Evolutionary conservation across 2,888 invertebrate species (phyloP), one percentile per base, ranked within the genome.

Genomic region (Salpingus planirostris): DNA sequence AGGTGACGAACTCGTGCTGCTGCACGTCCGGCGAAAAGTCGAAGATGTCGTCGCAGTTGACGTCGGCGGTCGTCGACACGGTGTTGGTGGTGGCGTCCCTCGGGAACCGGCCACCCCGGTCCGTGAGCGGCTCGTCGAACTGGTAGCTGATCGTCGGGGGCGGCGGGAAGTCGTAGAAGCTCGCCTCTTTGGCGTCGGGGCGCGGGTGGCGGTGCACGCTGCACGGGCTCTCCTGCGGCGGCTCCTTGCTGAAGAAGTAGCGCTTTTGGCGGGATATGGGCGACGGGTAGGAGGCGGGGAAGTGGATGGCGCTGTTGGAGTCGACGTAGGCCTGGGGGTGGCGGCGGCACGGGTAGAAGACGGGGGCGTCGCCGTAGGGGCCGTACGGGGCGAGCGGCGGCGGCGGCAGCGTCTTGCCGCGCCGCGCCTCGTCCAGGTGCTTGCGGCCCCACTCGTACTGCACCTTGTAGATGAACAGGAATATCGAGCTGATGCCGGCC

Each of bases 401-500:
- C 30, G 27, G 38, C 35, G 22, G 42, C 5, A 6, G 18, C 14
- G 40, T 66, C 30, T 50, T 52, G 10, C 54, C 52, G 13, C 50
- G 43, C 28, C 44, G 49, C 23, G 44, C 15, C 64, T 64, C 71
- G 57, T 55, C 69, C 61, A 50, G 67, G 64, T 49, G 69, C 60
- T 59, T 71, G 65, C 15, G 67, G 64, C 50, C 68, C 71, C 60
- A 74, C 28, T 55, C 54, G 41, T 55, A 57, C 64, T 80, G 80
- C 49, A 81, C 78, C 75, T 79, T 78, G 59, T 81, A 78, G 52
- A 91, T 83, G 66, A 86, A 91, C 43, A 89, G 76, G 61, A 89
- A 89, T 46, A 91, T 81, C 36, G 88, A 87, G 40, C 84, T 79
- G 10, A 88, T 82, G 22, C 90, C 91, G 15, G 90, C 84, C 41